Evolutionary conservation across 2,113 vertebrate species (phyloP), one percentile per base, ranked within the genome.

Genomic region (Anoplopoma fimbria): DNA sequence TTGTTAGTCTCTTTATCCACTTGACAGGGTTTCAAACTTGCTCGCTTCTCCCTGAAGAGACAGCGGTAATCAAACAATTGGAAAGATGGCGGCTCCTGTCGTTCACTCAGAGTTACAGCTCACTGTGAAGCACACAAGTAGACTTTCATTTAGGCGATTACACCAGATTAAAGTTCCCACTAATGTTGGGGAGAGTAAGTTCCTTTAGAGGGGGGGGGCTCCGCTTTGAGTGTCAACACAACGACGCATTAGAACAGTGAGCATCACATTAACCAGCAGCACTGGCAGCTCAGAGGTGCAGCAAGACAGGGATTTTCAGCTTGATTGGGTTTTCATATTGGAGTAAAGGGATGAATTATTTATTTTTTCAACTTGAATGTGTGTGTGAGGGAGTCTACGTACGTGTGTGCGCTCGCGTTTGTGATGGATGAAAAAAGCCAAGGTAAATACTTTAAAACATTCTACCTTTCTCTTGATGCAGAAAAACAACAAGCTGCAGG

Each of bases 301-400:
- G 95, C 92, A 95, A 94, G 95, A 96, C 94, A 91, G 88, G 94
- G 91, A 96, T 96, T 96, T 97, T 96, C 95, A 95, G 94, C 95
- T 94, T 96, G 95, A 96, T 97, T 97, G 96, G 95, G 94, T 97
- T 97, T 96, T 96, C 94, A 96, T 97, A 92, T 96, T 83, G 85
- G 92, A 93, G 92, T 95, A 95, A 92, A 95, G 87, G 94, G 91
- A 96, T 97, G 95, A 97, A 97, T 96, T 96, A 97, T 97, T 96
- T 96, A 96, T 93, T 93, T 79, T n/a, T 79, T 71, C 83, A 83
- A 91, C 86, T 90, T 87, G 82, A 83, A 87, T 88, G 84, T 89
- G 86, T 88, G 88, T 90, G 90, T 90, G 75, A 45, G 45, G 6
- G 45, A 47, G 45, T 1, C 19, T 47, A 47, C 17, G 45, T 15